Evolutionary conservation across 2,113 vertebrate genomes (phyloP).

Genomic region (Mormyrus lacerda): DNA sequence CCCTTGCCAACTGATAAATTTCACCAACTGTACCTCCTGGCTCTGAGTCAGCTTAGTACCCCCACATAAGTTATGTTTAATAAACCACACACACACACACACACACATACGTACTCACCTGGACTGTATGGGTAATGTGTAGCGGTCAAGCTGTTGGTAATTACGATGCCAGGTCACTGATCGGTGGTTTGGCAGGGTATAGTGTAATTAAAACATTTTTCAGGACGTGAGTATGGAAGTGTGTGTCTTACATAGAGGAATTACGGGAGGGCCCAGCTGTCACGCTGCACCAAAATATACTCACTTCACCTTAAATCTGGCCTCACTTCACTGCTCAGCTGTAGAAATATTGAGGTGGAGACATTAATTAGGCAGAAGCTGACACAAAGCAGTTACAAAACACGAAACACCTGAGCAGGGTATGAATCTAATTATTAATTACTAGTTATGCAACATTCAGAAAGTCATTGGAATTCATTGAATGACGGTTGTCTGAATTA

Average conservation of each 20-base stretch:
- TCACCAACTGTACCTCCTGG: neutral
- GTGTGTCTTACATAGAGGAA: neutral
- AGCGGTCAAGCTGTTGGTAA: neutral
- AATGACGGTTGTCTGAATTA: neutral
- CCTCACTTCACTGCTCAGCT: neutral
- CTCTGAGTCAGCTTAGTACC: neutral
- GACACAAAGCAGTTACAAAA: neutral
- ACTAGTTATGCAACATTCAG: neutral
- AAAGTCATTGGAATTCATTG: neutral
- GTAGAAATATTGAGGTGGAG: neutral
- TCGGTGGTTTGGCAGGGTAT: neutral
- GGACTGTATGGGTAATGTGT: neutral
- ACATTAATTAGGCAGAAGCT: neutral
- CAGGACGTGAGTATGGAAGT: neutral
- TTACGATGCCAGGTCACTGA: neutral
- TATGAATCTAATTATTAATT: neutral
- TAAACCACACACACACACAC: neutral
- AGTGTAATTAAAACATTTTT: neutral
- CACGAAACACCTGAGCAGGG: neutral
- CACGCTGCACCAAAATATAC: neutral
- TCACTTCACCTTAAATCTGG: neutral
- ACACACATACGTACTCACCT: neutral
- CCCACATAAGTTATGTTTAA: neutral
- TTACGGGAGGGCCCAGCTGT: neutral
- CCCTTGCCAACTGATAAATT: neutral